These are phyloP conservation scores for Paracanthobrama guichenoti DNA, from an alignment of 2,113 vertebrate species.

Conservation along the genomic window DNA sequence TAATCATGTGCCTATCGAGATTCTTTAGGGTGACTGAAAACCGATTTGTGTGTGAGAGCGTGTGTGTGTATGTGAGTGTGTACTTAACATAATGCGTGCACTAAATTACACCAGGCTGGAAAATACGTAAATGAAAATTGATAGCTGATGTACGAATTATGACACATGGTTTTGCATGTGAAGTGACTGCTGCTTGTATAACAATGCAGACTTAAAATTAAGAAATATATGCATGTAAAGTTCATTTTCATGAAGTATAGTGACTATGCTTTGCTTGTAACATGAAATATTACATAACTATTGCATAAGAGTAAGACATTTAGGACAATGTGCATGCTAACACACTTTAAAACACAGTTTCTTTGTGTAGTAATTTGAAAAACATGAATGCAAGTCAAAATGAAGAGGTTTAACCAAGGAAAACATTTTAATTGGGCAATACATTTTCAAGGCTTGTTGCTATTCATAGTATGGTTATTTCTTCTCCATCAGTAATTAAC, in stretches of 20 bases:
- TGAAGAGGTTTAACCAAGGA: slow-evolving; percentile 5
- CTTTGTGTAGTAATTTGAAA: slow-evolving; percentile 1
- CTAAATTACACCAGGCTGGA: slow-evolving; percentile 20
- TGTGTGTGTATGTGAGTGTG: slow-evolving; percentile 32
- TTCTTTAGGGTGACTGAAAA: slow-evolving; percentile 64
- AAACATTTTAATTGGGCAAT: slow-evolving; percentile 9
- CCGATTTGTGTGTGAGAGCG: slow-evolving; percentile 35
- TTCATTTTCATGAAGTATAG: background rate
- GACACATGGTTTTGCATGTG: slow-evolving; percentile 36
- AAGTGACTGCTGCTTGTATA: slow-evolving; percentile 12
- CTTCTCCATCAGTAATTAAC: background rate
- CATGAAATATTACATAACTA: background rate
- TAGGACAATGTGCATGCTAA: background rate
- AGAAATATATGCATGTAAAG: background rate
- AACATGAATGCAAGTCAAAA: slow-evolving; percentile 4
- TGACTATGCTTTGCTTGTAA: background rate
- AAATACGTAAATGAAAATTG: slow-evolving; percentile 35
- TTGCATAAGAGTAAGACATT: slow-evolving; percentile 1
- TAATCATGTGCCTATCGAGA: slow-evolving; percentile 74
- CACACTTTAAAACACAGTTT: background rate
- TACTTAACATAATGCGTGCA: slow-evolving; percentile 49
- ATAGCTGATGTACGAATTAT: slow-evolving; percentile 35
- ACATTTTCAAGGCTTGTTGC: slow-evolving; percentile 18
- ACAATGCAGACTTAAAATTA: background rate
- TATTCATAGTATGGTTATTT: slow-evolving; percentile 19